Evolutionary conservation across 2,797 vertebrate genomes (phyloP).

Genomic region (Malurus splendens): DNA sequence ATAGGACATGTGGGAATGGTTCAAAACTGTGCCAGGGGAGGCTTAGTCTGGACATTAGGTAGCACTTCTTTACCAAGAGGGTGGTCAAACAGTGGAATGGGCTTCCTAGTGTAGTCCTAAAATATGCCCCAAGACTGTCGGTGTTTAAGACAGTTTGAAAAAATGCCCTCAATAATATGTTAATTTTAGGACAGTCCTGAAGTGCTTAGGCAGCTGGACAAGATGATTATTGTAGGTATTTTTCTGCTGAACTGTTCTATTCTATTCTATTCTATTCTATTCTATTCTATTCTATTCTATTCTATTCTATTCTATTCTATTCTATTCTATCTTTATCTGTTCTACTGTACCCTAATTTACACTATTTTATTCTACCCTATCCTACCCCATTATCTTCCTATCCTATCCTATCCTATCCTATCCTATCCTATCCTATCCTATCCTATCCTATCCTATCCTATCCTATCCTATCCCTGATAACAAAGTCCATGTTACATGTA

Average conservation of each 20-base stretch:
- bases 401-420: background rate
- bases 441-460: background rate
- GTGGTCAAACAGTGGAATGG: background rate
- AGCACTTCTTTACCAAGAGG: background rate
- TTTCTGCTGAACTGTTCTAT: background rate
- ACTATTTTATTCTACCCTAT: too few relatives aligned
- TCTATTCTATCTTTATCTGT: background rate
- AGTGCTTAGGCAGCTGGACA: background rate
- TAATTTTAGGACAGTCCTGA: background rate
- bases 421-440: too few relatives aligned
- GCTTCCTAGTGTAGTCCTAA: background rate
- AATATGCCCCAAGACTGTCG: background rate
- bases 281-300: background rate
- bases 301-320: too few relatives aligned
- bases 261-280: background rate
- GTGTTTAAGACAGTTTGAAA: background rate
- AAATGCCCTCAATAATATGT: background rate
- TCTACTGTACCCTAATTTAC: too few relatives aligned
- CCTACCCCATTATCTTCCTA: background rate
- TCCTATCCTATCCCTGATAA: background rate
- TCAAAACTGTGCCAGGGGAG: background rate
- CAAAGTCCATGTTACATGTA: background rate
- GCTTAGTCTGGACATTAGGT: background rate
- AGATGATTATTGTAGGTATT: background rate
- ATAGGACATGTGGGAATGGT: background rate